Evolutionary conservation across 2,797 vertebrate genomes (phyloP).

Genomic region (Pseudopleuronectes americanus): DNA sequence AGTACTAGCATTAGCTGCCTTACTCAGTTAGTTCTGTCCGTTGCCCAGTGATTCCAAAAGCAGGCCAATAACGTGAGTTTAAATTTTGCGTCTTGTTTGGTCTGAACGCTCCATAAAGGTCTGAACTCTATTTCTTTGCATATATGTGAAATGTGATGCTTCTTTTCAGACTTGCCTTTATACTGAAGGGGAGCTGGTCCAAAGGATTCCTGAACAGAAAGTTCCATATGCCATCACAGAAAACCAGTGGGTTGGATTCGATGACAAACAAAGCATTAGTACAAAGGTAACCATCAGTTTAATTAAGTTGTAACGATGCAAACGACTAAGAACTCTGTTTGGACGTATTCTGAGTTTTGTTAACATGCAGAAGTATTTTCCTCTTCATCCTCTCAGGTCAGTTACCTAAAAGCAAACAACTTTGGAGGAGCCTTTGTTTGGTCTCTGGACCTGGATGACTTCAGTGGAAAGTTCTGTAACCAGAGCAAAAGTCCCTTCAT

Average conservation of each 20-base stretch:
- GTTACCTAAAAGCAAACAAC: constrained; percentile 51
- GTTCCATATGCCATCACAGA: too few species aligned
- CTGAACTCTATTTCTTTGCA: neutral
- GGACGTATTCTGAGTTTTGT: neutral
- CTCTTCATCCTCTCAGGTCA: constrained; percentile 40
- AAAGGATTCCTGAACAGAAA: too few species aligned
- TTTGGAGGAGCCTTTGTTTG: constrained; percentile 80
- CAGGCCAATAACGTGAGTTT: too few species aligned
- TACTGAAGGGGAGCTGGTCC: too few species aligned
- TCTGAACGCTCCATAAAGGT: neutral
- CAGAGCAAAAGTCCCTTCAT: constrained; percentile 62
- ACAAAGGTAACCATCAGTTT: too few species aligned
- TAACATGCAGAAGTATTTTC: neutral
- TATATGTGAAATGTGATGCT: neutral
- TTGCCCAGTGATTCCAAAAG: neutral
- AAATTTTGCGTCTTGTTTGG: neutral
- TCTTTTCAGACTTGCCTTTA: too few species aligned
- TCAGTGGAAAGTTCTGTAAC: constrained; percentile 71
- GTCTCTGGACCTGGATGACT: constrained; percentile 81
- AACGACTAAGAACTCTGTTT: too few species aligned
- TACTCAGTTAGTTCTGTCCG: neutral
- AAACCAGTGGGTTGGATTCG: too few species aligned
- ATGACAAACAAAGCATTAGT: too few species aligned
- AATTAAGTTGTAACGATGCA: too few species aligned
- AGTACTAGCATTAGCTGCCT: neutral